phyloP scores from a whole-genome alignment of 2,888 invertebrate species.

The Girardia tigrina region DNA sequence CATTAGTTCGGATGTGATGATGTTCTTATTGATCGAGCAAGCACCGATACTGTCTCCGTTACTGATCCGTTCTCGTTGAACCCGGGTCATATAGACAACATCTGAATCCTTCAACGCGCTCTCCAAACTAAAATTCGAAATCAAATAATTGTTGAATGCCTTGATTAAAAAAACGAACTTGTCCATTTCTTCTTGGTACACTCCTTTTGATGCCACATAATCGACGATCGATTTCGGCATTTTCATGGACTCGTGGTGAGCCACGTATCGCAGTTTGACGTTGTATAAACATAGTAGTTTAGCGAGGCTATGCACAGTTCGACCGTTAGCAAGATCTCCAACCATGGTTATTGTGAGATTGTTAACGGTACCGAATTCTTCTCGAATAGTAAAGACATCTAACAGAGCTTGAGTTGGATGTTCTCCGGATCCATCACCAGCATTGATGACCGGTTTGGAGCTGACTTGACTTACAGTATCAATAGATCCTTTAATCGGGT shows the following conservation, averaged over 20 bases:
- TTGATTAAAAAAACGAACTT: background rate
- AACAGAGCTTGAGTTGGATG: constrained; percentile 83
- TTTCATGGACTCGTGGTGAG: constrained; percentile 56
- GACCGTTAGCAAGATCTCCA: constrained; percentile 88
- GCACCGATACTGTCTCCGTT: constrained; percentile 51
- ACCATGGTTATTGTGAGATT: constrained; percentile 91
- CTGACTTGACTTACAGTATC: constrained; percentile 69
- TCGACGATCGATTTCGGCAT: constrained; percentile 78
- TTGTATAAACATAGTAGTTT: constrained; percentile 80
- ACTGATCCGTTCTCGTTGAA: constrained; percentile 79
- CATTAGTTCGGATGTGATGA: constrained; percentile 87
- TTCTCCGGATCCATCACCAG: constrained; percentile 68
- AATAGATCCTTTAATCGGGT: constrained; percentile 80
- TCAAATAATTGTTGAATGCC: background rate
- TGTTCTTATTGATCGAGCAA: background rate
- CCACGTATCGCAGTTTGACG: constrained; percentile 67
- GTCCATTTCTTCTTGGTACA: constrained; percentile 56
- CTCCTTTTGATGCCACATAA: constrained; percentile 65
- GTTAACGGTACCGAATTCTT: constrained; percentile 96
- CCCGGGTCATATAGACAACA: constrained; percentile 92
- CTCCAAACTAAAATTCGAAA: constrained; percentile 55
- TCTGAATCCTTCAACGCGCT: constrained; percentile 79
- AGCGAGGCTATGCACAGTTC: constrained; percentile 92
- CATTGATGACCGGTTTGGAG: constrained; percentile 87
- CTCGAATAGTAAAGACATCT: constrained; percentile 90